Conservation (phyloP, 2,888 invertebrate species). For the Eucera pruinosa region DNA sequence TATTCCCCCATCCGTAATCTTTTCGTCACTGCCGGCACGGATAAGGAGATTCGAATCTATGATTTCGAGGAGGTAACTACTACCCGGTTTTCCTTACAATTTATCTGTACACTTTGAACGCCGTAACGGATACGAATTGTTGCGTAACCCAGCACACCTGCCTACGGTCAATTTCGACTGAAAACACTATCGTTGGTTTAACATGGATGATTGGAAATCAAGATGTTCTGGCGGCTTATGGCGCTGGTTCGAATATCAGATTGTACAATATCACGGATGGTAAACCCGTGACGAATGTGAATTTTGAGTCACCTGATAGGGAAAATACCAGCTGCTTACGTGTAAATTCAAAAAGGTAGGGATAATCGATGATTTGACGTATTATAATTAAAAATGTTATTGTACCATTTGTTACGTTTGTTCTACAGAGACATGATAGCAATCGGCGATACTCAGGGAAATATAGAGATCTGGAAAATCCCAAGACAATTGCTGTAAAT, state of each 20-base stretch:
- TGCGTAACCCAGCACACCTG: conserved; percentile 67
- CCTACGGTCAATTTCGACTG: conserved; percentile 74
- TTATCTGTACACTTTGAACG: background rate
- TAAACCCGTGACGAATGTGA: conserved; percentile 68
- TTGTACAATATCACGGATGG: conserved; percentile 77
- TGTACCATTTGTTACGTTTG: conserved; percentile 13
- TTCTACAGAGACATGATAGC: conserved; percentile 78
- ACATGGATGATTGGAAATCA: conserved; percentile 77
- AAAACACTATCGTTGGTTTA: conserved; percentile 77
- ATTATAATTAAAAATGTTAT: background rate
- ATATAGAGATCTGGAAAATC: conserved; percentile 81
- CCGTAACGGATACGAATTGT: background rate
- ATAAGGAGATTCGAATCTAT: conserved; percentile 81
- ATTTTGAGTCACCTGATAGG: conserved; percentile 73
- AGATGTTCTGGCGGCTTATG: conserved; percentile 79
- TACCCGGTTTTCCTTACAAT: background rate
- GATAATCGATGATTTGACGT: background rate
- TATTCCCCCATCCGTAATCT: conserved; percentile 77
- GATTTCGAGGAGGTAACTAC: conserved; percentile 77
- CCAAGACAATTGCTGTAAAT: conserved; percentile 53
- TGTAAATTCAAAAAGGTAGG: conserved; percentile 80
- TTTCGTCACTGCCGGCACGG: conserved; percentile 78
- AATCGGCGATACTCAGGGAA: conserved; percentile 77
- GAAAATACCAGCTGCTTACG: conserved; percentile 76
- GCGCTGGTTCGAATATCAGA: conserved; percentile 76